Conservation (phyloP, 1,140 invertebrate genomes). For the Pseudachorutes palmiensis region DNA sequence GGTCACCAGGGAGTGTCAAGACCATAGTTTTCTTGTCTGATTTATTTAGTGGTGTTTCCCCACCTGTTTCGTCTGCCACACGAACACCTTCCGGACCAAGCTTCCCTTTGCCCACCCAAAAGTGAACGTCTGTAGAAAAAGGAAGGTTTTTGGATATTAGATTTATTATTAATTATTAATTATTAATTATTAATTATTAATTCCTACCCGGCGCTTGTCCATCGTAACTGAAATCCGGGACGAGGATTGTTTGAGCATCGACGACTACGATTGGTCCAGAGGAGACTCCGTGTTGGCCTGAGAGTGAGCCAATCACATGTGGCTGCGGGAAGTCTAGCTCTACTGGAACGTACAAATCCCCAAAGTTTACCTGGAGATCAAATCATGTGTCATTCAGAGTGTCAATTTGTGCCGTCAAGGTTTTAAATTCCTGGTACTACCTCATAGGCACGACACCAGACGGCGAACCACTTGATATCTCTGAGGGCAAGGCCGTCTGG, state of each 20-base stretch:
- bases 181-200: too few relatives aligned
- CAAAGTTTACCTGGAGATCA: slow-evolving; percentile 72
- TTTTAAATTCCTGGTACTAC: slow-evolving; percentile 49
- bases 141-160: too few relatives aligned
- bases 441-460: slow-evolving; percentile 81
- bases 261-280: slow-evolving; percentile 79
- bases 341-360: slow-evolving; percentile 68
- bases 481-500: slow-evolving; percentile 75
- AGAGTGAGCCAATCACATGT: slow-evolving; percentile 63
- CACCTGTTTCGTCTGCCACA: slow-evolving; percentile 81
- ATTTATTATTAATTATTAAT: too few relatives aligned
- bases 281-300: slow-evolving; percentile 69
- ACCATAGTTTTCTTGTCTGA: slow-evolving; percentile 80
- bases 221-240: slow-evolving; percentile 79
- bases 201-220: slow-evolving; percentile 76
- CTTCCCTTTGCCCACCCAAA: slow-evolving; percentile 75
- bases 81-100: slow-evolving; percentile 68
- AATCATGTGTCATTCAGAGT: not conserved
- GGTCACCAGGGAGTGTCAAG: slow-evolving; percentile 66
- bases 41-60: slow-evolving; percentile 61
- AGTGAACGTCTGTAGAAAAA: slow-evolving; percentile 69
- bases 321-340: slow-evolving; percentile 72
- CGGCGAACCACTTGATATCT: slow-evolving; percentile 74
- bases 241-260: slow-evolving; percentile 78
- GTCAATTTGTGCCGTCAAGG: not conserved